Base-by-base conservation (phyloP, 2,888 invertebrate genomes). In the Andrena marginata region DNA sequence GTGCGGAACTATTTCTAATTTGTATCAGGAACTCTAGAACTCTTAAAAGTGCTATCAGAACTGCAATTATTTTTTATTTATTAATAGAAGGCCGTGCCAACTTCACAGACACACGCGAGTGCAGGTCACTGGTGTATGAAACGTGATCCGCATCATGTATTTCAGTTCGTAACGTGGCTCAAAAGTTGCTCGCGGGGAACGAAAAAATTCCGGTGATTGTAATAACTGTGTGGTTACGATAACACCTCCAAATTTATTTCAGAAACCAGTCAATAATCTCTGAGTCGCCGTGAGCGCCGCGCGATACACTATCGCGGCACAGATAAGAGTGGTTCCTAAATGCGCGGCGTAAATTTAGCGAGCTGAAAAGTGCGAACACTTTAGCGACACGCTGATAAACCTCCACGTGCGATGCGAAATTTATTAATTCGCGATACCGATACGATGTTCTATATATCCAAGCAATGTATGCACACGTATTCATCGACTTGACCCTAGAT, bases 291-390 rank as follows among this genome's bases (percentile, higher is more conserved):
- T 29, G 49, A n/a, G 8, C 42, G 20, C 31, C 29, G 13, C 60
- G 20, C 13, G 48, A 13, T 48, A 13, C 20, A 29, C 31, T 48
- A 31, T 60, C 20, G 16, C 13, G 8, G n/a, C 10, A 59, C 8
- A 23, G 56, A 76, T 83, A 76, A 83, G 74, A 75, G 48, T 56
- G 67, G 63, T 63, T 59, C 42, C 54, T 8, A 42, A 35, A 59
- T 54, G n/a, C 35, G 48, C 31, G 68, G 49, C 51, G 54, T 60
- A 63, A 33, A 62, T 65, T 67, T 42, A 13, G 48, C 68, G 42
- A 35, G 51, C 29, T 26, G 69, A 62, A 62, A 48, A 67, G 42
- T 51, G 68, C 33, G 64, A 77, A 72, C 77, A 72, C 49, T 76
- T 84, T 42, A 60, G 23, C 48, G 64, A 10, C 20, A 62, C 48